phyloP scores from a whole-genome alignment of 2,113 vertebrate genomes.

The Ovis canadensis region DNA sequence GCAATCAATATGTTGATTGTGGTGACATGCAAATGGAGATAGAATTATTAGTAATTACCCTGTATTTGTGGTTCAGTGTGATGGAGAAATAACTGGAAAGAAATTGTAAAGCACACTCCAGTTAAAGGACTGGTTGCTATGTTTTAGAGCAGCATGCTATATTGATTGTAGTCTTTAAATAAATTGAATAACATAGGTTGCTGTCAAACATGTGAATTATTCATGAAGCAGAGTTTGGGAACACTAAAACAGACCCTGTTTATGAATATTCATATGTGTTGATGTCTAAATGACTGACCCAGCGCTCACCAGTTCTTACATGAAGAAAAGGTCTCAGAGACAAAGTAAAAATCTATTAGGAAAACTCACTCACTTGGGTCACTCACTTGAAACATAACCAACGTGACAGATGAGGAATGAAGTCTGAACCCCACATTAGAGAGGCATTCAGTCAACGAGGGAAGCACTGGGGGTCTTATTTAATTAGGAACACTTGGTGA shows the following conservation, averaged over 20 bases:
- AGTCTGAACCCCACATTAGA: background rate
- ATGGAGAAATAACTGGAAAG: slow-evolving; percentile 39
- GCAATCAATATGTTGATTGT: slow-evolving; percentile 77
- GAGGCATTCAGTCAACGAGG: background rate
- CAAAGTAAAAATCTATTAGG: background rate
- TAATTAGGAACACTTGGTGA: background rate
- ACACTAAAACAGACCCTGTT: slow-evolving; percentile 20
- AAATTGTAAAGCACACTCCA: slow-evolving; percentile 16
- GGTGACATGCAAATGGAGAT: slow-evolving; percentile 61
- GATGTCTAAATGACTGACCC: slow-evolving; percentile 36
- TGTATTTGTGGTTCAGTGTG: slow-evolving; percentile 54
- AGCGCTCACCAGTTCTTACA: background rate
- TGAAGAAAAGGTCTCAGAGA: background rate
- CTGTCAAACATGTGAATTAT: slow-evolving; percentile 68
- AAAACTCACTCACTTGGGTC: background rate
- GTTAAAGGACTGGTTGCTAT: slow-evolving; percentile 13
- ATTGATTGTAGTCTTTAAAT: slow-evolving; percentile 69
- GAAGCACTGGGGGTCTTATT: background rate
- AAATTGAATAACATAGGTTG: slow-evolving; percentile 66
- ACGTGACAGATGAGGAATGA: background rate
- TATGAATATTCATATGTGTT: slow-evolving; percentile 68
- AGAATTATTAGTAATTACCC: slow-evolving; percentile 70
- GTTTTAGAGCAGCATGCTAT: background rate
- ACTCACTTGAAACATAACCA: background rate
- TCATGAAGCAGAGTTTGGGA: slow-evolving; percentile 47